phyloP scores from a whole-genome alignment of 2,797 vertebrate genomes.

The Neomorphus geoffroyi region DNA sequence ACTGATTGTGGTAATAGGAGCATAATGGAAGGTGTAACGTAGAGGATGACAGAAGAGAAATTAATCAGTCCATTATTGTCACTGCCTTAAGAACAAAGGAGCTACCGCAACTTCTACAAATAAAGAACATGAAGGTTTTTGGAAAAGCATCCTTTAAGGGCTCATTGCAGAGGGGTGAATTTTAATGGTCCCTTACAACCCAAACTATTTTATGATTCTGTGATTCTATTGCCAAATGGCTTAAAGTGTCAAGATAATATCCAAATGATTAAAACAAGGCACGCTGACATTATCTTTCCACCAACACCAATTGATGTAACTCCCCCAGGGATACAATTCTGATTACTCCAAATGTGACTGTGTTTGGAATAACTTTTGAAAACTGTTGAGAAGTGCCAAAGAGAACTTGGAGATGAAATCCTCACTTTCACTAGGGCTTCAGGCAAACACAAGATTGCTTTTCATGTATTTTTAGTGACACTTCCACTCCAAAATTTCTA shows the following conservation, averaged over 20 bases:
- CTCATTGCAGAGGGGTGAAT: too few species aligned
- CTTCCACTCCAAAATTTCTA: neutral
- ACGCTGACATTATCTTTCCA: neutral
- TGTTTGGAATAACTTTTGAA: neutral
- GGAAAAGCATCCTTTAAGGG: neutral
- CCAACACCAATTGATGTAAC: neutral
- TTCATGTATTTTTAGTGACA: neutral
- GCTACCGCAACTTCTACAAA: neutral
- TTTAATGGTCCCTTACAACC: too few species aligned
- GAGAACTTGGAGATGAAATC: neutral
- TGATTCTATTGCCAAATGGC: neutral
- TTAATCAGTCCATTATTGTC: constrained; percentile 25
- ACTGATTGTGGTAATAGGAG: constrained; percentile 11
- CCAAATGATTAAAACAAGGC: neutral
- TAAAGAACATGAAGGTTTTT: neutral
- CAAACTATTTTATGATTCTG: neutral
- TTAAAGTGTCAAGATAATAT: neutral
- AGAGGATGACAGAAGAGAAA: neutral
- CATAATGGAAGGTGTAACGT: neutral
- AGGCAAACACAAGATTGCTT: neutral
- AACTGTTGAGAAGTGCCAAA: neutral
- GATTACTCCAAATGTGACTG: neutral
- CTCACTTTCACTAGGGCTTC: neutral
- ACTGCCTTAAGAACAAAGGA: neutral
- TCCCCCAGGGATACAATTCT: neutral